Percentiles rank a stretch among this genome's conserved stretches.
phyloP scores from a whole-genome alignment of 2,797 vertebrate genomes.

The Antennarius maculatus region DNA sequence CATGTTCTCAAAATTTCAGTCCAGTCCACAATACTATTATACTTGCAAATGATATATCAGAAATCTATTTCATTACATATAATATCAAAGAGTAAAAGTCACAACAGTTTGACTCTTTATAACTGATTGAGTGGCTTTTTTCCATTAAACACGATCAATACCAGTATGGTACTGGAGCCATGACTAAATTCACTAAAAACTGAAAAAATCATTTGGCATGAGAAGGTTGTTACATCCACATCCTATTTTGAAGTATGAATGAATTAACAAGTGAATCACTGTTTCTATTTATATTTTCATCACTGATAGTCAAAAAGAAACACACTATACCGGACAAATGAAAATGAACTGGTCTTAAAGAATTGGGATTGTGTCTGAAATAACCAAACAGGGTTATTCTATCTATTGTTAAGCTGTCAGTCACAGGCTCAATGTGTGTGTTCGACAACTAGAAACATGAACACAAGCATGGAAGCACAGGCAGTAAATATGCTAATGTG shows the following conservation, averaged over 20 bases:
- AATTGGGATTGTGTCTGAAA: conserved; percentile 30
- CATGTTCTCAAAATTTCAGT: conserved; percentile 11
- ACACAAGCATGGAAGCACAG: conserved; percentile 6
- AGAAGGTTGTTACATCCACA: conserved; percentile 45
- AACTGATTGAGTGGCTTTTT: conserved; percentile 8
- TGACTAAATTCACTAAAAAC: conserved; percentile 11
- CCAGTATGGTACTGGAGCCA: conserved; percentile 18
- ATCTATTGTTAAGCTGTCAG: conserved; percentile 38
- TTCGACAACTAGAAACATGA: conserved; percentile 14
- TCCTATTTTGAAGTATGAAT: conserved; percentile 25
- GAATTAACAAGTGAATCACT: conserved; percentile 19
- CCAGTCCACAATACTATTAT: conserved; percentile 12
- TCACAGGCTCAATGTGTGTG: conserved; percentile 15
- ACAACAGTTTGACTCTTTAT: conserved; percentile 3
- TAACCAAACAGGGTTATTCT: conserved; percentile 13
- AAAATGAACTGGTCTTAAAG: conserved; percentile 47
- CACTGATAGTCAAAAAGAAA: conserved; percentile 41
- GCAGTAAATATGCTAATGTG: conserved; percentile 16
- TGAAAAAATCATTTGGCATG: conserved; percentile 32
- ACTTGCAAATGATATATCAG: conserved; percentile 10
- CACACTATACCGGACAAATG: conserved; percentile 19
- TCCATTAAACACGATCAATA: conserved; percentile 9
- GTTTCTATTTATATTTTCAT: conserved; percentile 36
- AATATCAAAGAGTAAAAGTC: conserved; percentile 6
- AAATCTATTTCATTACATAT: conserved; percentile 18